These are phyloP conservation scores for Drosophila robusta DNA, from an alignment of 2,888 invertebrate genomes.

Conservation along the genomic window DNA sequence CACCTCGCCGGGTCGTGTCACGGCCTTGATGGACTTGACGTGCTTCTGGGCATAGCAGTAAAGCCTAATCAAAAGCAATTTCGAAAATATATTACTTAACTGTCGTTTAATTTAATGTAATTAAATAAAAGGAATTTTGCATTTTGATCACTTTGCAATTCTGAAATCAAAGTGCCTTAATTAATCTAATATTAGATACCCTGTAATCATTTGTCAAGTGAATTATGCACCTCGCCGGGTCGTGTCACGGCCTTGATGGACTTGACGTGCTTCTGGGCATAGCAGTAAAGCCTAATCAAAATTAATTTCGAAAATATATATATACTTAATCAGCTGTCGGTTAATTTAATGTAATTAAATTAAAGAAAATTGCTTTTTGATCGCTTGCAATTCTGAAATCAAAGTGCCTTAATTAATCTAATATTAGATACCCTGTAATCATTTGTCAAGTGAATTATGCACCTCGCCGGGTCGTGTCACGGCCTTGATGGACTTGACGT, in stretches of 20 bases:
- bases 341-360: background rate
- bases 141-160: background rate
- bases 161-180: background rate
- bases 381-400: constrained; percentile 1
- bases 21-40: constrained; percentile 96
- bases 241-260: constrained; percentile 96
- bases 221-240: constrained; percentile 87
- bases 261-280: constrained; percentile 98
- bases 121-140: background rate
- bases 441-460: constrained; percentile 2
- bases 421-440: background rate
- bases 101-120: background rate
- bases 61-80: constrained; percentile 87
- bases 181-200: background rate
- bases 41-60: constrained; percentile 99
- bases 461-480: constrained; percentile 91
- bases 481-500: constrained; percentile 97
- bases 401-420: background rate
- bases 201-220: background rate
- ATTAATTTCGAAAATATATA: background rate
- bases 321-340: background rate
- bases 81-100: background rate
- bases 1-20: constrained; percentile 90
- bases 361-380: background rate
- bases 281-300: constrained; percentile 93